These are phyloP conservation scores for Desmophyllum pertusum DNA, from an alignment of 92 coral and sea anemone genomes.

Conservation along the genomic window DNA sequence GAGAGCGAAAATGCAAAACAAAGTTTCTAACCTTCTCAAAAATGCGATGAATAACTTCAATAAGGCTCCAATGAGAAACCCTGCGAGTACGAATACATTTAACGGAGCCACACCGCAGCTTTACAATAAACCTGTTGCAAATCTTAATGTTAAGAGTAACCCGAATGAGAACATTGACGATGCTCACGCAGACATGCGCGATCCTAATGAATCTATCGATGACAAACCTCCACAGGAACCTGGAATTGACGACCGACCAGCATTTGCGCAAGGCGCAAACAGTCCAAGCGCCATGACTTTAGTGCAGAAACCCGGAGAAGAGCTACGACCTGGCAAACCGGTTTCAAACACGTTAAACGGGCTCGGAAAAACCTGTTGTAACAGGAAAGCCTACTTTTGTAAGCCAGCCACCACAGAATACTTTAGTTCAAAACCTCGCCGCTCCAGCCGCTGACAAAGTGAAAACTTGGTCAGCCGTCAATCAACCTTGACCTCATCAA, in stretches of 20 bases:
- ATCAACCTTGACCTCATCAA: conserved; percentile 80
- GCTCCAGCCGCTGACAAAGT: neutral
- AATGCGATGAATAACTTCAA: conserved; percentile 37
- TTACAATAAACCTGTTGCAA: neutral
- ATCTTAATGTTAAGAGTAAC: neutral
- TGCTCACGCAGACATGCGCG: conserved; percentile 39
- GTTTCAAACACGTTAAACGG: conserved; percentile 5
- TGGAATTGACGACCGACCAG: conserved; percentile 30
- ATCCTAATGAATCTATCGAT: conserved; percentile 27
- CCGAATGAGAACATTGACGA: conserved; percentile 32
- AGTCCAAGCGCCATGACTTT: neutral
- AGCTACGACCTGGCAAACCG: neutral
- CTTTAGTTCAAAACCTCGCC: neutral
- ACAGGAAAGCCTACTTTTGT: conserved; percentile 28
- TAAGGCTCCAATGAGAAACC: neutral
- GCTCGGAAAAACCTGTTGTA: neutral
- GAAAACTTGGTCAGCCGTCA: conserved; percentile 26
- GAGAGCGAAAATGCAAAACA: conserved; percentile 7
- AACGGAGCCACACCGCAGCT: conserved; percentile 3
- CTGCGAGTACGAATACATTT: neutral
- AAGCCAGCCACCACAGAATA: conserved; percentile 19
- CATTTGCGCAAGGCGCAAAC: neutral
- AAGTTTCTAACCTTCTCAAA: conserved; percentile 16
- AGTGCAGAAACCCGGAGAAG: conserved; percentile 5
- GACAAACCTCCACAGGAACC: conserved; percentile 16